These are phyloP conservation scores for Scaptomyza montana DNA, from an alignment of 1,140 invertebrate genomes.

Conservation along the genomic window DNA sequence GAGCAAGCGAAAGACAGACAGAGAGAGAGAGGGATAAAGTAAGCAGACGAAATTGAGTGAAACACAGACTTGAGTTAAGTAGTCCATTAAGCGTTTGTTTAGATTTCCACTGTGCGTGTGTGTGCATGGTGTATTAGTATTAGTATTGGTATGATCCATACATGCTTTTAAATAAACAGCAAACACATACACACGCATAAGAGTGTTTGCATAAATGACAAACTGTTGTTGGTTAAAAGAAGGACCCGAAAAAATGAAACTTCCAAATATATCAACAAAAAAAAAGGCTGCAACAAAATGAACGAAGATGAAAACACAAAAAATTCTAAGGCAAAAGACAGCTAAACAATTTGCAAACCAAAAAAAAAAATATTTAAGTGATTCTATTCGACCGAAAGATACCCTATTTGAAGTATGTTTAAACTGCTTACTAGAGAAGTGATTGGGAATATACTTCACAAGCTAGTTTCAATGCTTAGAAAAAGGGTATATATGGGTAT, in stretches of 20 bases:
- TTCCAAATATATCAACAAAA: constrained; percentile 6
- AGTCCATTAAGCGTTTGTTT: constrained; percentile 44
- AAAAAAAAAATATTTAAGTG: neutral
- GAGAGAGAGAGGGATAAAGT: neutral
- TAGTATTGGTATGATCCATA: neutral
- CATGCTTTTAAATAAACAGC: constrained; percentile 51
- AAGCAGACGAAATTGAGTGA: constrained; percentile 9
- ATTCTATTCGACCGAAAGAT: constrained; percentile 1
- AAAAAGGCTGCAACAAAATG: neutral
- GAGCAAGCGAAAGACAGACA: constrained; percentile 12
- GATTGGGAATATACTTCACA: too few species aligned
- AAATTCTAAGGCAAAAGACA: constrained; percentile 19
- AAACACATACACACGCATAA: constrained; percentile 3
- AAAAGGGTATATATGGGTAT: too few species aligned
- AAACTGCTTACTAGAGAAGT: too few species aligned
- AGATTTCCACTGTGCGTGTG: constrained; percentile 14
- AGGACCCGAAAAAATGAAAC: constrained; percentile 36
- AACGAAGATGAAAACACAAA: neutral
- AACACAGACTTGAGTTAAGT: constrained; percentile 15
- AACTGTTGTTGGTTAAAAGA: constrained; percentile 59
- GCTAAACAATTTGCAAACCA: constrained; percentile 33
- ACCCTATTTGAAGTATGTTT: neutral
- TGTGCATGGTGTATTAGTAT: constrained; percentile 4
- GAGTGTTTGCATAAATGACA: constrained; percentile 65
- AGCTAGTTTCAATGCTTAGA: too few species aligned